Evolutionary conservation across 30 jellyfish, hydroid and myxozoan species (phyloP).

Genomic region (Hydra vulgaris): DNA sequence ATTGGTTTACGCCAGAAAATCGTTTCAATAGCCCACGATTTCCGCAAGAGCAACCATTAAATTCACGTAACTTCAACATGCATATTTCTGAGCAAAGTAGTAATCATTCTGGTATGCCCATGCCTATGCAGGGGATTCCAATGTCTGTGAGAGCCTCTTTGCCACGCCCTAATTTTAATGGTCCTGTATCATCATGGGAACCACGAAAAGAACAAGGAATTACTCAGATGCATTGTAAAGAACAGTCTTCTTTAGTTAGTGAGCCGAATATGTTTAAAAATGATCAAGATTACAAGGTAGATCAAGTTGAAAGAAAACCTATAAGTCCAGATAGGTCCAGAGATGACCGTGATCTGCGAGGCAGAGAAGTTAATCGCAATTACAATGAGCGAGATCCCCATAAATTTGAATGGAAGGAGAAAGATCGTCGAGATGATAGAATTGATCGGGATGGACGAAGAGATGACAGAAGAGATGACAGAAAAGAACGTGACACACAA

Average conservation of each 20-base stretch:
- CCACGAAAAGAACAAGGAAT: background rate
- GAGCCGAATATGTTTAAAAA: background rate
- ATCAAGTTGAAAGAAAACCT: background rate
- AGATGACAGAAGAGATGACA: background rate
- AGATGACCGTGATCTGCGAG: constrained; percentile 13
- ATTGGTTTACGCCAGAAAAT: background rate
- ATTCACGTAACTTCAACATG: background rate
- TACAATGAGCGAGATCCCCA: constrained; percentile 9
- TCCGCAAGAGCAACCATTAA: background rate
- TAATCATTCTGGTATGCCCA: background rate
- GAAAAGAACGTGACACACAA: constrained; percentile 1
- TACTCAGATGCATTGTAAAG: background rate
- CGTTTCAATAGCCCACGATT: constrained; percentile 1
- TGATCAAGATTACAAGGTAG: background rate
- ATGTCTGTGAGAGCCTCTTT: background rate
- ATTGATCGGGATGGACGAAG: constrained; percentile 21
- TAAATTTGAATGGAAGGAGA: constrained; percentile 2
- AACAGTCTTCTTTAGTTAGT: background rate
- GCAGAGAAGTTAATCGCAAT: constrained; percentile 1
- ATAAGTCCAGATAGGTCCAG: constrained; percentile 1
- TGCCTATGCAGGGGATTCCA: background rate
- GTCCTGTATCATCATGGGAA: constrained; percentile 8
- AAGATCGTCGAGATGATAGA: constrained; percentile 28
- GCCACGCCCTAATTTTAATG: background rate
- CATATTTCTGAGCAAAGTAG: background rate